Conservation (phyloP, 2,113 vertebrate species). For the Heterotilapia buettikoferi region DNA sequence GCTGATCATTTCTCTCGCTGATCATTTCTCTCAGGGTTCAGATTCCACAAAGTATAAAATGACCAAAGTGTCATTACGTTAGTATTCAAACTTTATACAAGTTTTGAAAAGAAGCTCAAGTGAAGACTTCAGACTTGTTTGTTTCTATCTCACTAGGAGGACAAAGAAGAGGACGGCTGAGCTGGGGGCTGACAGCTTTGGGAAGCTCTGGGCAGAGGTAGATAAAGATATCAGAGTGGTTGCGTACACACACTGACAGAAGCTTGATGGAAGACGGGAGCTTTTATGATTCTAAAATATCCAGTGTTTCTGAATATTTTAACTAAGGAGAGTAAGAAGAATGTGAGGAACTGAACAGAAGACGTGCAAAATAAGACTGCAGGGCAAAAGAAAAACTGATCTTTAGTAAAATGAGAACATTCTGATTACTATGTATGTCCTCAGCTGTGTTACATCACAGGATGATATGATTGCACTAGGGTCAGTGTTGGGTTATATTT, state of each 20-base stretch:
- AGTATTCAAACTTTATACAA: not conserved
- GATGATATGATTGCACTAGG: not conserved
- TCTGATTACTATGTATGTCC: not conserved
- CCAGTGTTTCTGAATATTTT: not conserved
- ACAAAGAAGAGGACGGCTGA: constrained; percentile 5
- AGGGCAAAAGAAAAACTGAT: not conserved
- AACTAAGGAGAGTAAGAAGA: not conserved
- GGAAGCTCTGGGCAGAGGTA: constrained; percentile 32
- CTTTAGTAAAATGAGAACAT: not conserved
- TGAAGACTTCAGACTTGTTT: not conserved
- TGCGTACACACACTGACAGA: not conserved
- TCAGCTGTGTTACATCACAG: not conserved
- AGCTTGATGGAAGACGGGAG: not conserved
- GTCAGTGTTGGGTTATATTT: not conserved
- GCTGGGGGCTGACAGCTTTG: constrained; percentile 27
- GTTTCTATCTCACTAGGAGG: not conserved
- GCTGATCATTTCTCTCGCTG: not conserved
- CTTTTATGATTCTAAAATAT: constrained; percentile 6
- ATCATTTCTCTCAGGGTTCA: not conserved
- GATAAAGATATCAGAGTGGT: constrained; percentile 41
- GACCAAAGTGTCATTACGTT: not conserved
- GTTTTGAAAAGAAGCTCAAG: not conserved
- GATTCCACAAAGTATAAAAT: not conserved
- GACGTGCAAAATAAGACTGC: not conserved
- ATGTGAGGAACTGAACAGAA: not conserved